Evolutionary conservation across 1,140 invertebrate species (phyloP), one percentile per base, ranked within the genome.

Genomic region (Magallana gigas): DNA sequence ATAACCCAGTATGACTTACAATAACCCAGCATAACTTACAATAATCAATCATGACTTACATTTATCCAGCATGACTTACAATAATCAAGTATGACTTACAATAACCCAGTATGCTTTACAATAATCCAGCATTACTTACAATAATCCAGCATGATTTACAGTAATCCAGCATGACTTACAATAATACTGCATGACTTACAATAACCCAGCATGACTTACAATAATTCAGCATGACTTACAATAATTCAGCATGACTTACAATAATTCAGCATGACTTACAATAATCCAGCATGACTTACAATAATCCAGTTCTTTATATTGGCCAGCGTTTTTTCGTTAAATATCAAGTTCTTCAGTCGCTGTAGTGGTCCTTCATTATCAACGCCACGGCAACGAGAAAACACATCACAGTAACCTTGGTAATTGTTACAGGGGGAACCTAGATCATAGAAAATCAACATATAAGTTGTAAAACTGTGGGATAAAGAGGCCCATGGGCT

Each of bases 371-470:
- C 99, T 93, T 99, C 99, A 0, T 98, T 98, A 95, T 99, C 99
- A 14, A 99, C 98, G 1, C 98, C 97, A 90, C 99, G 96, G 94
- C 99, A 99, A 95, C 99, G 99, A 36, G 98, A 96, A 95, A 99
- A 99, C 83, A 99, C 98, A 95, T 99, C 99, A 95, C 99, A 99
- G 95, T 99, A 99, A 84, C 97, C 92, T 97, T 96, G 92, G 95
- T 99, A 99, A 94, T 99, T 98, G 94, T 99, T 99, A 94, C 99
- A 99, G 0, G 99, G 98, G 71, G 98, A 98, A 57, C 99, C 99
- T 85, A 98, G 97, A 90, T 16, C 14, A 64, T 48, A 48, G 36
- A 48, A 48, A 48, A 48, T 48, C 5, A 48, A 48, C 36, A 48
- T 5, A 48, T 48, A 4, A 48, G 36, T 48, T 48, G 36, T 48